Conservation (phyloP, 2,113 vertebrate genomes). For the Plecotus auritus region DNA sequence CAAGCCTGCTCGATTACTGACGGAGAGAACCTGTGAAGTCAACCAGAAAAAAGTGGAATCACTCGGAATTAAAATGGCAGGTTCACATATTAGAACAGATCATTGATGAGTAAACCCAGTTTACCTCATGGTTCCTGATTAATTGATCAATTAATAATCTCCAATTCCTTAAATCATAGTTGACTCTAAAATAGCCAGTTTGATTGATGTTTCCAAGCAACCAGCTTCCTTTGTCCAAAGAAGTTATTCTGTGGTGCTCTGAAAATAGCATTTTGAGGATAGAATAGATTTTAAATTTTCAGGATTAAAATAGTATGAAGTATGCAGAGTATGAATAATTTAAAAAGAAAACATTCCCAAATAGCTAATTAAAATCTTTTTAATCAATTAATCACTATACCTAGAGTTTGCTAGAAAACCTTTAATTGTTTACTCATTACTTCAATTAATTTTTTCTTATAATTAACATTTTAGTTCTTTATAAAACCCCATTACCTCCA, state of each 20-base stretch:
- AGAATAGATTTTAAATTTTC: conserved; percentile 33
- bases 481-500: conserved; percentile 1
- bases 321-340: conserved; percentile 7
- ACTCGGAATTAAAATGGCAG: conserved; percentile 71
- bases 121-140: conserved; percentile 90
- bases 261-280: conserved; percentile 62
- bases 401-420: conserved; percentile 3
- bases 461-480: conserved; percentile 34
- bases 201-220: conserved; percentile 97
- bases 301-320: conserved; percentile 39
- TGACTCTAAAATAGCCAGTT: conserved; percentile 97
- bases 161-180: conserved; percentile 98
- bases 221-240: conserved; percentile 89
- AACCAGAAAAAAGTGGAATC: conserved; percentile 61
- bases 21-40: conserved; percentile 89
- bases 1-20: conserved; percentile 95
- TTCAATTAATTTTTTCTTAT: conserved; percentile 26
- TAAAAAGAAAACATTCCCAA: neutral
- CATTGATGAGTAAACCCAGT: conserved; percentile 50
- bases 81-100: conserved; percentile 59
- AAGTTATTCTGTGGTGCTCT: conserved; percentile 90
- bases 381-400: neutral
- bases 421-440: neutral
- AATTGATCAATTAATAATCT: conserved; percentile 94
- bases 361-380: conserved; percentile 2